phyloP scores from a whole-genome alignment of 2,888 invertebrate species.

The Lymantria monacha region DNA sequence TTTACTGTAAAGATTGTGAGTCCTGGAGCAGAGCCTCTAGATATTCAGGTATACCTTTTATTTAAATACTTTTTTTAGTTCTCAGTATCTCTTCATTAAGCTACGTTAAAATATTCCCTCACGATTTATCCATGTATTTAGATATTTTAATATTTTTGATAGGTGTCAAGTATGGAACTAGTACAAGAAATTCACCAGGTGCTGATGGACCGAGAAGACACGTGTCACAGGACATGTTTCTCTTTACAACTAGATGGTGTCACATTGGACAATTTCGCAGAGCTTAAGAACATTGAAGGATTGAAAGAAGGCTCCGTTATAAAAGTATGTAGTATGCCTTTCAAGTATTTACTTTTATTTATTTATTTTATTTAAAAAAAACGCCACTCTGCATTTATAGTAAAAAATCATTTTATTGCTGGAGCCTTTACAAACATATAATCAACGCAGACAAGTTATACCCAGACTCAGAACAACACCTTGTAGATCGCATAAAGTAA shows the following conservation, averaged over 20 bases:
- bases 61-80: not conserved
- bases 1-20: slow-evolving; percentile 97
- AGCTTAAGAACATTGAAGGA: slow-evolving; percentile 97
- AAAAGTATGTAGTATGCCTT: slow-evolving; percentile 82
- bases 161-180: slow-evolving; percentile 98
- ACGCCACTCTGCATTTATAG: no score
- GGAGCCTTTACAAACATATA: no score
- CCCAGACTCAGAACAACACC: no score
- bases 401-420: not conserved
- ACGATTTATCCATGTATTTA: no score
- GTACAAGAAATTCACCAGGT: slow-evolving; percentile 99
- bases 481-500: no score
- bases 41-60: slow-evolving; percentile 89
- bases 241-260: slow-evolving; percentile 96
- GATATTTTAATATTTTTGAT: not conserved
- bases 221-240: slow-evolving; percentile 99
- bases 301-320: slow-evolving; percentile 97
- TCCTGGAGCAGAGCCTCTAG: slow-evolving; percentile 95
- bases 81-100: no score
- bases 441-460: no score
- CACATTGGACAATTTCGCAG: slow-evolving; percentile 98
- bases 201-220: slow-evolving; percentile 98
- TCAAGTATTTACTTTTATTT: not conserved
- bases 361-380: not conserved
- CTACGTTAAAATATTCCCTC: no score